These are phyloP conservation scores for Autographa pulchrina DNA, from an alignment of 2,888 invertebrate genomes.

Conservation along the genomic window DNA sequence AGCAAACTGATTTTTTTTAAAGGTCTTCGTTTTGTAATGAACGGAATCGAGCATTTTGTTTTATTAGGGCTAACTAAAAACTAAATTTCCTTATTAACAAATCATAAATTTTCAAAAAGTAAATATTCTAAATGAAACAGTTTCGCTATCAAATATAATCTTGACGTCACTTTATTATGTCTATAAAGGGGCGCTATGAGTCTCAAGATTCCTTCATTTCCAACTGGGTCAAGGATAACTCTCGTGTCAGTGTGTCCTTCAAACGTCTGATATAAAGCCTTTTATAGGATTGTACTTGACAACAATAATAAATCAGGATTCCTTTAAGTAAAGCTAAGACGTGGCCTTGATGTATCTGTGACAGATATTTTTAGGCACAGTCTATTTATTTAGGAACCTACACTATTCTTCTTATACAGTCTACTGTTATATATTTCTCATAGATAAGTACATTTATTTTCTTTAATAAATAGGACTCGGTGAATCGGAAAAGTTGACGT, in stretches of 20 bases:
- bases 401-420: not conserved
- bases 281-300: constrained; percentile 22
- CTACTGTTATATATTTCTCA: not conserved
- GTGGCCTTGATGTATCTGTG: constrained; percentile 5
- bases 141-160: not conserved
- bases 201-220: constrained; percentile 14
- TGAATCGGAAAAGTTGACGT: not conserved
- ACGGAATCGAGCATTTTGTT: no score
- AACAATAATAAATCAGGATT: constrained; percentile 43
- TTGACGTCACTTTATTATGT: not conserved
- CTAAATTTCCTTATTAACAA: not conserved
- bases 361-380: not conserved
- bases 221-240: constrained; percentile 49
- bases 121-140: not conserved
- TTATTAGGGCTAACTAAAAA: no score
- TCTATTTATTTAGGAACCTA: not conserved
- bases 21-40: no score
- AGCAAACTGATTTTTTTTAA: no score
- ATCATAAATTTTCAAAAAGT: not conserved
- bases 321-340: constrained; percentile 23
- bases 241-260: constrained; percentile 8
- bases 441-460: no score
- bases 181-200: constrained; percentile 2
- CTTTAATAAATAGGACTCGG: not conserved
- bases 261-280: constrained; percentile 28